Evolutionary conservation across 1,140 invertebrate genomes (phyloP).

Genomic region (Helicoverpa armigera): DNA sequence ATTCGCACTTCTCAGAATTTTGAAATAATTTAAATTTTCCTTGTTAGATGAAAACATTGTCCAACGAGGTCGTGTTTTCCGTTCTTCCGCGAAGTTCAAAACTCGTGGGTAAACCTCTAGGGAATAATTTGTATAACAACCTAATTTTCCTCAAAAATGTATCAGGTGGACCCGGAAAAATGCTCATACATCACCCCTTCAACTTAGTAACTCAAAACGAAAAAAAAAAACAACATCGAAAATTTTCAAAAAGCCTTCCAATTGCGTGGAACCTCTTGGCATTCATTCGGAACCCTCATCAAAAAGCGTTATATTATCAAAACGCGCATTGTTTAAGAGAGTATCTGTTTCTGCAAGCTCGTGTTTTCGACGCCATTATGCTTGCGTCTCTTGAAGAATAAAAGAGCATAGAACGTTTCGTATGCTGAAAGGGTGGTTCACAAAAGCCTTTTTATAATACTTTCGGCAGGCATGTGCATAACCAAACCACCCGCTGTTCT

Average conservation of each 20-base stretch:
- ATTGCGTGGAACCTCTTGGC: conserved; percentile 40
- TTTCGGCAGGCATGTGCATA: conserved; percentile 78
- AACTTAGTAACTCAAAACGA: background rate
- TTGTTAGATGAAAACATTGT: no score
- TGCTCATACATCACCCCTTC: background rate
- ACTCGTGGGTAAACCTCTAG: no score
- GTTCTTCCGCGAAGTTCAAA: no score
- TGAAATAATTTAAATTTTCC: no score
- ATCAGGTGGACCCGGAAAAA: no score
- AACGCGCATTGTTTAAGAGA: conserved; percentile 74
- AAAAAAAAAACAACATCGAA: conserved; percentile 9
- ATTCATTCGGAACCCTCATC: conserved; percentile 69
- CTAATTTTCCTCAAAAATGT: no score
- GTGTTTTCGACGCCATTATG: conserved; percentile 78
- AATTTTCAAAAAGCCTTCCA: conserved; percentile 16
- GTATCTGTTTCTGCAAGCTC: conserved; percentile 73
- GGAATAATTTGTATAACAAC: no score
- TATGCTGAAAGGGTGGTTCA: conserved; percentile 75
- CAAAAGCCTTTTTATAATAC: conserved; percentile 83
- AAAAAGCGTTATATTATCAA: conserved; percentile 77
- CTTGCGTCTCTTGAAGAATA: conserved; percentile 76
- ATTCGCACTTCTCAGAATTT: no score
- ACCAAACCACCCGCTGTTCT: conserved; percentile 67
- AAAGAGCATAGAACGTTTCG: conserved; percentile 76
- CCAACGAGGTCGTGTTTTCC: no score